Conservation (phyloP, 2,113 vertebrate species). For the Ramphastos sulfuratus region DNA sequence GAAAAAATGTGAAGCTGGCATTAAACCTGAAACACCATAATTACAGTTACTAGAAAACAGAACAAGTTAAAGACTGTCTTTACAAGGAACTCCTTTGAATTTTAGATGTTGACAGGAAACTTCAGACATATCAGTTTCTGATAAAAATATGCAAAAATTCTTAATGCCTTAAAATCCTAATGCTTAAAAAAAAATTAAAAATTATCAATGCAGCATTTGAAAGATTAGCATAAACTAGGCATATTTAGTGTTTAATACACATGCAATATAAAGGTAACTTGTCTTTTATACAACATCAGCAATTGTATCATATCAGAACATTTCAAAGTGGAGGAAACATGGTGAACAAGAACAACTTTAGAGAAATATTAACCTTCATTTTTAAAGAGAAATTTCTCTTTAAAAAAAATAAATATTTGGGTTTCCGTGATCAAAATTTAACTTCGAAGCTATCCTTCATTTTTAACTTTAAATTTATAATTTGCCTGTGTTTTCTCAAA, state of each 20-base stretch:
- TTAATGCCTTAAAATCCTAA: not conserved
- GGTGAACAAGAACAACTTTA: not conserved
- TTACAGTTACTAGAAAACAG: not conserved
- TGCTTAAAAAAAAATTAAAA: not conserved
- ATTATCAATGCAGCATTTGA: not conserved
- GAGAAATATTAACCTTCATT: not conserved
- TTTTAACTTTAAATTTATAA: not conserved
- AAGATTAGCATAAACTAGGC: not conserved
- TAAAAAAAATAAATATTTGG: not conserved
- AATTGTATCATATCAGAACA: not conserved
- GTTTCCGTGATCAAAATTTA: not conserved
- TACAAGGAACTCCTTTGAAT: not conserved
- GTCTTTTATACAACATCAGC: not conserved
- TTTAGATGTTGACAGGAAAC: not conserved
- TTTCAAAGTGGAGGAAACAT: not conserved
- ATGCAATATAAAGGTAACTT: not conserved
- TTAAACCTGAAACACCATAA: not conserved
- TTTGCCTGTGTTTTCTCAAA: not conserved
- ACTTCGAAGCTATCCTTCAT: not conserved
- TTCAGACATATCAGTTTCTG: not conserved
- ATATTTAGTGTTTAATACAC: not conserved
- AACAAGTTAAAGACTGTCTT: not conserved
- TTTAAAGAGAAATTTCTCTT: not conserved
- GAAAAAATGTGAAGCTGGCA: not conserved
- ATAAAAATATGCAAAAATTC: not conserved